Evolutionary conservation across 2,888 invertebrate species (phyloP), one percentile per base, ranked within the genome.

Genomic region (Bombylius major): DNA sequence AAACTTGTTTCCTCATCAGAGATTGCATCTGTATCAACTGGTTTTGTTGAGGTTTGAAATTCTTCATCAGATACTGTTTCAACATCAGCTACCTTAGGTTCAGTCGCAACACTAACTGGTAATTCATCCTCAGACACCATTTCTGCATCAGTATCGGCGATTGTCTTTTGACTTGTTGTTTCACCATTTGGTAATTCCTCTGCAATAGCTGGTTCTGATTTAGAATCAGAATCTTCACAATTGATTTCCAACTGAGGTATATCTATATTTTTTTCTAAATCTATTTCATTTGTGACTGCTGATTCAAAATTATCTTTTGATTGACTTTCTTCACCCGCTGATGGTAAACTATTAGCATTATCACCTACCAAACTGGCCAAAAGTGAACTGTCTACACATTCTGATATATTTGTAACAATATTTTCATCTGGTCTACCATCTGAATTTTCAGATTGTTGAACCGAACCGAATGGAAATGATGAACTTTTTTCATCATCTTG

Each of bases 31-130:
- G 49, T 60, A 49, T 64, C 65, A 11, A 58, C 62, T 11, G 52
- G 53, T 53, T 49, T 46, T 14, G 69, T 71, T 3, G 86, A 82
- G 36, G 77, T 77, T 1, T 88, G 88, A 34, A 89, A 68, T 70
- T 89, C 89, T 71, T 90, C 89, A 70, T 89, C 89, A 0, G 89
- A 89, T 48, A 90, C 87, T 56, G 87, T 86, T 75, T 90, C 90
- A 1, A 88, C 87, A 68, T 89, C 89, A 51, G 9, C 36, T 36
- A 36, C 36, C 36, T 36, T 36, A 8, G 36, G 9, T 9, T 36
- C 36, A 8, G 11, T 56, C 60, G 44, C 61, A 60, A 44, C 9
- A 23, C 23, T 23, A 23, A 23, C 23, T 42, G 39, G 39, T 11
- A 42, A 42, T 70, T 89, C 89, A 72, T 90, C 89, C 70, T 89